These are phyloP conservation scores for Bungarus multicinctus DNA, from an alignment of 2,113 vertebrate species.

Conservation along the genomic window DNA sequence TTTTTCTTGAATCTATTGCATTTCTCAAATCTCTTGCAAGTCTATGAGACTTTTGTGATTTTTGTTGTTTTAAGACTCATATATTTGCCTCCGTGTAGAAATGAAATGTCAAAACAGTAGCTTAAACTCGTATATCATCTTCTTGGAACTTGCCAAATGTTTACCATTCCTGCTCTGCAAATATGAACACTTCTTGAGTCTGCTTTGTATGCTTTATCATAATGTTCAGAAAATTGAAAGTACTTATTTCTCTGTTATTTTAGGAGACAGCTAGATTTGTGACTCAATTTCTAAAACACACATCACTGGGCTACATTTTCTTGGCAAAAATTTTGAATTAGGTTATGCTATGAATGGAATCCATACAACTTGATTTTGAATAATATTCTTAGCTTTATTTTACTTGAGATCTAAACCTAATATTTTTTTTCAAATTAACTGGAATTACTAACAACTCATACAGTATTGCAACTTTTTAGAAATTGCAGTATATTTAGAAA, in stretches of 20 bases:
- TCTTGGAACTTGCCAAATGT: conserved; percentile 10
- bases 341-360: background rate
- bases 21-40: background rate
- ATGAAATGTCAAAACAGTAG: conserved; percentile 1
- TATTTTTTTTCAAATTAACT: conserved; percentile 15
- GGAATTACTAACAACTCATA: background rate
- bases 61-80: conserved; percentile 1
- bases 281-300: conserved; percentile 5
- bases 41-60: background rate
- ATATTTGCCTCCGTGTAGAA: background rate
- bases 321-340: conserved; percentile 21
- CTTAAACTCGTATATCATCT: conserved; percentile 7
- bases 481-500: background rate
- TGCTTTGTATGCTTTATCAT: conserved; percentile 19
- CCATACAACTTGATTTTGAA: background rate
- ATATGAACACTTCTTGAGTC: conserved; percentile 24
- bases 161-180: conserved; percentile 26
- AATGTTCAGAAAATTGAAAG: conserved; percentile 18
- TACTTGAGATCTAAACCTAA: background rate
- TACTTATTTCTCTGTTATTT: conserved; percentile 9
- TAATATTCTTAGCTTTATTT: background rate
- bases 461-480: background rate
- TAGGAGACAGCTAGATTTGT: conserved; percentile 14
- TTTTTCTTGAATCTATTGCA: background rate
- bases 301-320: background rate